Percentiles rank a stretch among this genome's conserved stretches.
phyloP scores from a whole-genome alignment of 92 coral and sea anemone genomes.

The Desmophyllum pertusum region DNA sequence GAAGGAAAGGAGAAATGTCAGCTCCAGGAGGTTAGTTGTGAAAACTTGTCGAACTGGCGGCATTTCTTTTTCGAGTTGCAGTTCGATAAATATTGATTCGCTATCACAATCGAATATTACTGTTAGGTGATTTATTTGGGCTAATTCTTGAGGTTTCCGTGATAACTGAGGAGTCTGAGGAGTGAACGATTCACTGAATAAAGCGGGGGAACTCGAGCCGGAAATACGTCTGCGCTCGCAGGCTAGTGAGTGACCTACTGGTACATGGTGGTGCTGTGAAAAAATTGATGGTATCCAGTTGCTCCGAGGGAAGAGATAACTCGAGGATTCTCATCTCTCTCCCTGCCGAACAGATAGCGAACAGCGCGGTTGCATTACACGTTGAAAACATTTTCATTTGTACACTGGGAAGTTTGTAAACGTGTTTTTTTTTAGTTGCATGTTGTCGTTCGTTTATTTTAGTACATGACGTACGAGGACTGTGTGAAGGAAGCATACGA shows the following conservation, averaged over 20 bases:
- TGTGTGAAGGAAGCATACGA: conserved; percentile 24
- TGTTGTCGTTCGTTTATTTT: background rate
- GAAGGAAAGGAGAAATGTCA: conserved; percentile 15
- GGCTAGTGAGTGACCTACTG: too few species aligned
- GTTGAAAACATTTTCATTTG: background rate
- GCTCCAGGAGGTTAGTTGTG: conserved; percentile 21
- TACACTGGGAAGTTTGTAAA: background rate
- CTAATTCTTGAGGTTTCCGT: background rate
- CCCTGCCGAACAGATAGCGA: background rate
- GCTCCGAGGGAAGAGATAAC: background rate
- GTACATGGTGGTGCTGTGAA: too few species aligned
- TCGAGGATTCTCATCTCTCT: background rate
- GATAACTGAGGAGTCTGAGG: background rate
- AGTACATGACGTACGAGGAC: conserved; percentile 35
- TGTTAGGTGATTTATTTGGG: background rate
- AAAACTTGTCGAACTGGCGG: background rate
- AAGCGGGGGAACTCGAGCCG: too few species aligned
- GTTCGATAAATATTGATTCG: too few species aligned
- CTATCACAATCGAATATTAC: background rate
- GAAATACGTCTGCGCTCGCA: too few species aligned
- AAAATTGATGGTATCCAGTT: background rate
- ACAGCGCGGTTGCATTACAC: background rate
- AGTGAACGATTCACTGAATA: background rate
- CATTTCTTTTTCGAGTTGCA: background rate
- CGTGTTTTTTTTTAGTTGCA: too few species aligned